Evolutionary conservation across 1,140 invertebrate genomes (phyloP).

Genomic region (Cryptotermes secundus): DNA sequence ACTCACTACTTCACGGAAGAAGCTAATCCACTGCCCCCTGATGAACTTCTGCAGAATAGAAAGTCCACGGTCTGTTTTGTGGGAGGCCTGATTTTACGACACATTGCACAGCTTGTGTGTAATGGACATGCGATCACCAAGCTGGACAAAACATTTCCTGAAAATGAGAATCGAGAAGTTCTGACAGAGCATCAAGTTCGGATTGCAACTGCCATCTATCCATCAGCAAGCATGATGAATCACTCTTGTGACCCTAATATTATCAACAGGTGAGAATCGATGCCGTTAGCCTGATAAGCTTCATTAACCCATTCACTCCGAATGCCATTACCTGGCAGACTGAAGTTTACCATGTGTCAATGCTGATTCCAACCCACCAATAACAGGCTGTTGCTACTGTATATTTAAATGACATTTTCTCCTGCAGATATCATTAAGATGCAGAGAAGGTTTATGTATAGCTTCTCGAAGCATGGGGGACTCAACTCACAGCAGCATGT

Average conservation of each 20-base stretch:
- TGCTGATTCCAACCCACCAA: too few species aligned
- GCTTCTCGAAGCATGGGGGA: too few species aligned
- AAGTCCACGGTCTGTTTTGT: background rate
- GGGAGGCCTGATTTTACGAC: constrained; percentile 60
- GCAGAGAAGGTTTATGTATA: too few species aligned
- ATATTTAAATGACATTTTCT: too few species aligned
- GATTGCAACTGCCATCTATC: constrained; percentile 81
- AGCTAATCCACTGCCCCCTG: background rate
- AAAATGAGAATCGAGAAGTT: constrained; percentile 29
- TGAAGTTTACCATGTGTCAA: too few species aligned
- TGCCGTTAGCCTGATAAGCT: too few species aligned
- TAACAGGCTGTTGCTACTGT: too few species aligned
- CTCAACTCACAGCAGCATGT: too few species aligned
- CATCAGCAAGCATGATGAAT: constrained; percentile 86
- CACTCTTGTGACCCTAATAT: constrained; percentile 86
- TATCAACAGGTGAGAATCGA: constrained; percentile 64
- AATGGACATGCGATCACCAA: constrained; percentile 75
- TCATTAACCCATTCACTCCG: too few species aligned
- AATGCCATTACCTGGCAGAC: too few species aligned
- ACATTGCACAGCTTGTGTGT: constrained; percentile 74
- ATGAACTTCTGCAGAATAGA: background rate
- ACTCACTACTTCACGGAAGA: constrained; percentile 53
- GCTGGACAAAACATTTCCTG: constrained; percentile 41
- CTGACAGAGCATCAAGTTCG: constrained; percentile 56
- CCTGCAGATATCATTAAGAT: too few species aligned